Evolutionary conservation across 1,140 invertebrate species (phyloP).

Genomic region (Andrena cerasifolii): DNA sequence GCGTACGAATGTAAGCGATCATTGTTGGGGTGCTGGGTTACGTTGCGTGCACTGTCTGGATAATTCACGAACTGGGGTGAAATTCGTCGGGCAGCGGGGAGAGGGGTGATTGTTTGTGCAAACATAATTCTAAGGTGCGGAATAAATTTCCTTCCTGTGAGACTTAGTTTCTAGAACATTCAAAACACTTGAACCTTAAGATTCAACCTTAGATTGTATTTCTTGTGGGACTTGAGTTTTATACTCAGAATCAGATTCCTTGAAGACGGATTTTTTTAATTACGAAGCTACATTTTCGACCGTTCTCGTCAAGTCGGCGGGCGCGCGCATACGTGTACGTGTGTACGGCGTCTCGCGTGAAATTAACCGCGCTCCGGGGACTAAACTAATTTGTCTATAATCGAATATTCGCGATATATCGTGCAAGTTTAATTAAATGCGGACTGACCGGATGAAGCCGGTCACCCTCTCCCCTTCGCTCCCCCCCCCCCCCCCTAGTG

Average conservation of each 20-base stretch:
- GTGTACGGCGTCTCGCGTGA: conserved; percentile 63
- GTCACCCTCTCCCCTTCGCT: background rate
- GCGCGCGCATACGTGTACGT: conserved; percentile 54
- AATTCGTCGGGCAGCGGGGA: too few species aligned
- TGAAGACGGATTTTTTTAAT: too few species aligned
- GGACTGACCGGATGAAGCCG: conserved; percentile 62
- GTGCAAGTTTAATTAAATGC: conserved; percentile 72
- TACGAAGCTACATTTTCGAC: too few species aligned
- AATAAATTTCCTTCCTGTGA: too few species aligned
- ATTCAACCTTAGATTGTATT: too few species aligned
- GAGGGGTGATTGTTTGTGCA: too few species aligned
- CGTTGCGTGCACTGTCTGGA: background rate
- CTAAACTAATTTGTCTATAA: conserved; percentile 72
- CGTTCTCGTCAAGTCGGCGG: conserved; percentile 50
- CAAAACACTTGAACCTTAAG: too few species aligned
- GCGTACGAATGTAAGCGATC: conserved; percentile 2
- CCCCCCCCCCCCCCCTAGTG: conserved; percentile 3
- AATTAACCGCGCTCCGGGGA: conserved; percentile 69
- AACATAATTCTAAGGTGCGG: too few species aligned
- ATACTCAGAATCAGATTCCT: too few species aligned
- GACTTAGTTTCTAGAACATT: too few species aligned
- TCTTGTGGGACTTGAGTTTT: too few species aligned
- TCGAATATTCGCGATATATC: conserved; percentile 72
- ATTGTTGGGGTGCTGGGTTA: conserved; percentile 5
- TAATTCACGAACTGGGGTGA: too few species aligned